phyloP scores from a whole-genome alignment of 2,113 vertebrate species.

The Agapornis roseicollis region DNA sequence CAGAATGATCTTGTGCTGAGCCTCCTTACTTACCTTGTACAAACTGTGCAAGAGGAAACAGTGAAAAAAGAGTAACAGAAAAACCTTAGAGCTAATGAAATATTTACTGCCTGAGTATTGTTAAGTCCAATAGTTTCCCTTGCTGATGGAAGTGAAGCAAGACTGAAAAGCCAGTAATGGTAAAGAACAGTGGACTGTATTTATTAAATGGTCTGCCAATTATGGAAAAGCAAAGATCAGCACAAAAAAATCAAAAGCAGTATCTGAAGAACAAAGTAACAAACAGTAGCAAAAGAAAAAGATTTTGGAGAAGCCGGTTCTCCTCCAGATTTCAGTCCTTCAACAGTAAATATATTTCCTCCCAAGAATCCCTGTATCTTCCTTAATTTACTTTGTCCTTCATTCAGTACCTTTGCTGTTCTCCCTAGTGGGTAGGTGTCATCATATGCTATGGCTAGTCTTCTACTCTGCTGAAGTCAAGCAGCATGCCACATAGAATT shows the following conservation, averaged over 20 bases:
- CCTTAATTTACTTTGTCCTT: not conserved
- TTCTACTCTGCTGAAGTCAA: not conserved
- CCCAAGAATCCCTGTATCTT: not conserved
- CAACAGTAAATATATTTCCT: not conserved
- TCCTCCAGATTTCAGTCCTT: not conserved
- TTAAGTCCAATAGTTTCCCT: not conserved
- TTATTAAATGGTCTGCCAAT: not conserved
- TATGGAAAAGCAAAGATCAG: not conserved
- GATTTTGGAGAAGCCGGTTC: not conserved
- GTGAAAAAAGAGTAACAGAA: not conserved
- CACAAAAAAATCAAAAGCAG: not conserved
- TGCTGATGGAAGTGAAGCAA: not conserved
- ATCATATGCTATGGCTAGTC: not conserved
- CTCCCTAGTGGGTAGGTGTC: not conserved
- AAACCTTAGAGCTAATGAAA: not conserved
- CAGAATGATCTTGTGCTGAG: not conserved
- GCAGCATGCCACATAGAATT: not conserved
- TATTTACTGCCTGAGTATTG: accelerated
- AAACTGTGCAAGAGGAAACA: not conserved
- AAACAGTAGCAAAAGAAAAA: not conserved
- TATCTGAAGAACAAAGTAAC: not conserved
- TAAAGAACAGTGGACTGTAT: not conserved
- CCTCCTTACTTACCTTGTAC: not conserved
- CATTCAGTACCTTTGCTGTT: not conserved
- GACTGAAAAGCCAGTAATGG: not conserved